A percentile compares a stretch with the other conserved stretches of the same genome.
Conservation (phyloP, 2,888 invertebrate species). For the Spilarctia lutea region DNA sequence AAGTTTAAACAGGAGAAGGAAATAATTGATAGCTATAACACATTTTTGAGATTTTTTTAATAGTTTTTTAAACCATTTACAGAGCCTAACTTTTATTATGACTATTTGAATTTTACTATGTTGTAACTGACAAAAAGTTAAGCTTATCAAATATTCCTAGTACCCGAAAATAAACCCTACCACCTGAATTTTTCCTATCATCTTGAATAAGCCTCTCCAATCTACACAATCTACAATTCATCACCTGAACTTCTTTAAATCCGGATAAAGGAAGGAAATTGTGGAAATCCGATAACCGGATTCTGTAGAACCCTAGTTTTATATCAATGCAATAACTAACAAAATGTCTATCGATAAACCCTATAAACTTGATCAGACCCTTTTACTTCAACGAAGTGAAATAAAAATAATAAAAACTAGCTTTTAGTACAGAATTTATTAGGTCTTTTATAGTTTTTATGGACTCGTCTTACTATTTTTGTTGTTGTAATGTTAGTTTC, state of each 20-base stretch:
- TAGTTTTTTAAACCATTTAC: too few relatives aligned
- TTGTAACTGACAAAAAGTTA: too few relatives aligned
- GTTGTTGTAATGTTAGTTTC: neutral
- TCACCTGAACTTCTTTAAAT: neutral
- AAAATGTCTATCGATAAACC: neutral
- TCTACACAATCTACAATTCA: neutral
- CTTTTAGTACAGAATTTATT: neutral
- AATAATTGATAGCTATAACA: too few relatives aligned
- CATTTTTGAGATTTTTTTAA: too few relatives aligned
- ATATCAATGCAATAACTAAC: neutral
- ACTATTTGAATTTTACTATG: too few relatives aligned
- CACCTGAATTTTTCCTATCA: neutral
- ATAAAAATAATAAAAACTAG: conserved; percentile 4
- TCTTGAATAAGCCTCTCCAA: neutral
- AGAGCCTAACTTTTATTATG: too few relatives aligned
- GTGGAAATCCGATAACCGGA: neutral
- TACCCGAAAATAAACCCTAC: neutral
- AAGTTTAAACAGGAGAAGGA: too few relatives aligned
- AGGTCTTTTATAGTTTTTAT: neutral
- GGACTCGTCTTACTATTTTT: neutral
- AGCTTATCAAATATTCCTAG: neutral
- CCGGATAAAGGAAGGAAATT: neutral
- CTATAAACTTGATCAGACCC: neutral
- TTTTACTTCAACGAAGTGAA: neutral
- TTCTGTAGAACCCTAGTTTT: neutral